Conservation (phyloP, 2,888 invertebrate species). For the Limnephilus auricula region DNA sequence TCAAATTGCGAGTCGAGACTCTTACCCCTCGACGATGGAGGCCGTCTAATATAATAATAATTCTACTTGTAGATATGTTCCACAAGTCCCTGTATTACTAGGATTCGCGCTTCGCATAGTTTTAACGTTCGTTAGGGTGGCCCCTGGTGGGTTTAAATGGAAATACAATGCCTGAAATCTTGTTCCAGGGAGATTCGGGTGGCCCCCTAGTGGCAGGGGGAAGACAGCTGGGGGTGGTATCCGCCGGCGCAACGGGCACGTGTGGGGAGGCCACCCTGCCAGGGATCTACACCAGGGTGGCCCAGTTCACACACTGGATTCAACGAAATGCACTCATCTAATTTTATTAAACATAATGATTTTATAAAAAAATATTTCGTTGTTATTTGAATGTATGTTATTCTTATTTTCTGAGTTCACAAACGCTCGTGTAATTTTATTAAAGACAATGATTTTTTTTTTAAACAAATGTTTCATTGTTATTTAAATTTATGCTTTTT, state of each 20-base stretch:
- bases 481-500: too few species aligned
- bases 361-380: too few species aligned
- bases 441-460: too few species aligned
- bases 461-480: too few species aligned
- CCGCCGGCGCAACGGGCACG: constrained; percentile 49
- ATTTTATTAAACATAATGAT: neutral
- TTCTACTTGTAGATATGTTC: too few species aligned
- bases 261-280: constrained; percentile 56
- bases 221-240: constrained; percentile 56
- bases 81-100: neutral
- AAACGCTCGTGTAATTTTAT: too few species aligned
- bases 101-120: neutral
- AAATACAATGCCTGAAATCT: neutral
- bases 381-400: too few species aligned
- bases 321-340: neutral
- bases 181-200: constrained; percentile 56
- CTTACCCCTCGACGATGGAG: too few species aligned
- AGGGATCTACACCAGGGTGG: constrained; percentile 54
- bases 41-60: too few species aligned
- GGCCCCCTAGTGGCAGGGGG: constrained; percentile 52
- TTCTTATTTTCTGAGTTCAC: too few species aligned
- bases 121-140: neutral
- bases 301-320: constrained; percentile 52
- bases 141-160: neutral
- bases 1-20: too few species aligned